Evolutionary conservation across 1,140 invertebrate species (phyloP), one percentile per base, ranked within the genome.

Genomic region (Brachionus manjavacas): DNA sequence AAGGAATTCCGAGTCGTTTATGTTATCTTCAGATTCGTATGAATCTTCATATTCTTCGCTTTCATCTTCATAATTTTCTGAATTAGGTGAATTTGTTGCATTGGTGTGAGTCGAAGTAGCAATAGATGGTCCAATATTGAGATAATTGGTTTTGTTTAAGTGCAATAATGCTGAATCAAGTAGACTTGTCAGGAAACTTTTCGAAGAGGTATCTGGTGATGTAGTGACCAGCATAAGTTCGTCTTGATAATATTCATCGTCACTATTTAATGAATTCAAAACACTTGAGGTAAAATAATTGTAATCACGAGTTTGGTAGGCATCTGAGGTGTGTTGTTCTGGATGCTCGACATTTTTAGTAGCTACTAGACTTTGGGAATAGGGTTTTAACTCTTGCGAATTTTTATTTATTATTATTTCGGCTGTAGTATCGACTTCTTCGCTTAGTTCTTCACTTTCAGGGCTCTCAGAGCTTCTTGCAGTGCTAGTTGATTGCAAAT

Each of bases 41-140:
- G 72, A 76, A 49, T 76, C 72, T 46, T 49, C n/a, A 49, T 76
- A 20, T 76, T 76, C 52, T 60, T 25, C 72, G n/a, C 8, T 76
- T 25, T 76, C 23, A 28, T 43, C 9, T 25, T 76, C 72, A 49
- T 43, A 49, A 25, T 20, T 76, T 25, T 76, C 46, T 11, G 16
- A 25, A 20, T n/a, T 20, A 1, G 52, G 52, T 23, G 11, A 16
- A 60, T 20, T 60, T 60, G 52, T 60, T 8, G 52, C 9, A 60
- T 20, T n/a, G 0, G 20, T 60, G 23, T 60, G 52, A 60, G n/a
- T 60, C 20, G 9, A 60, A 23, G 52, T 23, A 20, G 52, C 52
- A 20, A 60, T 60, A 8, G 52, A 60, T 60, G 52, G 52, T 60
- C 25, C 52, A 60, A 60, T 60, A 60, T 60, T 60, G 4, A 60